phyloP scores from a whole-genome alignment of 2,888 invertebrate genomes.

The Drosophila falleni region DNA sequence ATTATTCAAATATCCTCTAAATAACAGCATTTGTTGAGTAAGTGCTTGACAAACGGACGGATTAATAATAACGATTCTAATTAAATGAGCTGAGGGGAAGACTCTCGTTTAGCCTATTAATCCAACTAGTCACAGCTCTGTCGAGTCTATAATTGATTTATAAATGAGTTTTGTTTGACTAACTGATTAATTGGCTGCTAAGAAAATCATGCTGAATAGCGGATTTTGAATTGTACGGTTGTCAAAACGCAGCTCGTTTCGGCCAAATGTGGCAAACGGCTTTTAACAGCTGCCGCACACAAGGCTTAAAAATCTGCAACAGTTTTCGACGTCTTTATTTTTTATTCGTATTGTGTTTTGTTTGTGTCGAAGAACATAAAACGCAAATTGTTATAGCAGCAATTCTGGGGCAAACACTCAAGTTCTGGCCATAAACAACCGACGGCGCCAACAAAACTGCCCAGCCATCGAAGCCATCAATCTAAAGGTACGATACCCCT shows the following conservation, averaged over 20 bases:
- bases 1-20: neutral
- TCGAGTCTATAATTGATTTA: slow-evolving; percentile 28
- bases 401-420: slow-evolving; percentile 46
- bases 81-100: neutral
- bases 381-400: slow-evolving; percentile 64
- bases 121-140: slow-evolving; percentile 3
- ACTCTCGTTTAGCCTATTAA: neutral
- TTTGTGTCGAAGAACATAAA: slow-evolving; percentile 52
- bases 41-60: neutral
- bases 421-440: slow-evolving; percentile 49
- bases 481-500: slow-evolving; percentile 39
- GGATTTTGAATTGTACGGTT: slow-evolving; percentile 3
- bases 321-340: slow-evolving; percentile 30
- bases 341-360: slow-evolving; percentile 6
- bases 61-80: slow-evolving; percentile 16
- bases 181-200: slow-evolving; percentile 32
- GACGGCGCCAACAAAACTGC: slow-evolving; percentile 22
- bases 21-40: neutral
- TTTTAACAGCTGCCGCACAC: slow-evolving; percentile 34
- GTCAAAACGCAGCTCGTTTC: slow-evolving; percentile 55
- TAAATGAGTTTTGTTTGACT: slow-evolving; percentile 29
- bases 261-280: slow-evolving; percentile 47
- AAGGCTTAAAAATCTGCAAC: slow-evolving; percentile 38
- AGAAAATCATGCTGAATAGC: neutral
- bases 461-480: slow-evolving; percentile 56